These are phyloP conservation scores for Tetanocera ferruginea DNA, from an alignment of 2,888 invertebrate genomes.

Conservation along the genomic window DNA sequence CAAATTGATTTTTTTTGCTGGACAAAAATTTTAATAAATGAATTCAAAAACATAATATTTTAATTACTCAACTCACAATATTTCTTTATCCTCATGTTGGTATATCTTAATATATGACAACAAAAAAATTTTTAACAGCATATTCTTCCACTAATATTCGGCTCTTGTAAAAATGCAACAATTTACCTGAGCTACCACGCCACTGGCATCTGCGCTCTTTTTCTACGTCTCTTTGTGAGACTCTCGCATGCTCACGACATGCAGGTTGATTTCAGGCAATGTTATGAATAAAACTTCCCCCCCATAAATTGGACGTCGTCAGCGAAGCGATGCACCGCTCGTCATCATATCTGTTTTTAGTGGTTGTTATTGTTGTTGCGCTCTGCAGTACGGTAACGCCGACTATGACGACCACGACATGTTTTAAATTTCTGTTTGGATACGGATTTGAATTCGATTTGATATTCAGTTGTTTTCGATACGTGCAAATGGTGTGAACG, in stretches of 20 bases:
- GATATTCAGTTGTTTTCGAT: constrained; percentile 44
- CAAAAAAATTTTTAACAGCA: neutral
- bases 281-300: neutral
- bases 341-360: neutral
- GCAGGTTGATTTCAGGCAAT: neutral
- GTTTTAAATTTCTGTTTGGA: constrained; percentile 17
- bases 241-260: neutral
- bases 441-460: constrained; percentile 32
- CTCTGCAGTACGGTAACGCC: neutral
- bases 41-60: too few relatives aligned
- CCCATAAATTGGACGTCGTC: neutral
- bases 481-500: constrained; percentile 38
- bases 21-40: too few relatives aligned
- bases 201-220: neutral
- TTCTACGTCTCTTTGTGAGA: neutral
- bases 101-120: neutral
- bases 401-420: neutral
- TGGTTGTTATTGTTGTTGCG: neutral
- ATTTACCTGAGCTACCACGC: neutral
- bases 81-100: neutral
- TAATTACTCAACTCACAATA: too few relatives aligned
- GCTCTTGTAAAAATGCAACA: neutral
- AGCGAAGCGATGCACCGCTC: neutral
- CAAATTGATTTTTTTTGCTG: too few relatives aligned
- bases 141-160: neutral